Conservation (phyloP, 2,888 invertebrate genomes). For the Trichopria drosophilae region DNA sequence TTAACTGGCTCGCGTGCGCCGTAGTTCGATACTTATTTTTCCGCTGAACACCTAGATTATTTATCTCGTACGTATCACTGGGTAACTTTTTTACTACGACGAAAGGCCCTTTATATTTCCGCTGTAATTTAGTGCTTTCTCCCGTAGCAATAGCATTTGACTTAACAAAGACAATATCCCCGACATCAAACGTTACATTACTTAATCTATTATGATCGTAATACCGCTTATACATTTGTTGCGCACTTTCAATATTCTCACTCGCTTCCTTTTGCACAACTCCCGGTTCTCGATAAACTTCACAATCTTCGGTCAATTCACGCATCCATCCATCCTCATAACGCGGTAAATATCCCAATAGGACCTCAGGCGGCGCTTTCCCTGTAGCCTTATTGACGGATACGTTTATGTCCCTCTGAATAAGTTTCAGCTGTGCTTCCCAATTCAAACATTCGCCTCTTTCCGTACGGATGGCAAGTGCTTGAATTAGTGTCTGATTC, state of each 20-base stretch:
- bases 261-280: slow-evolving; percentile 6
- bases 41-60: no score
- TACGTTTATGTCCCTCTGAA: no score
- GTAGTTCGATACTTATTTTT: no score
- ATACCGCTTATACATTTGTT: slow-evolving; percentile 18
- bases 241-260: slow-evolving; percentile 22
- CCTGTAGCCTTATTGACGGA: no score
- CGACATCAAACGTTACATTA: slow-evolving; percentile 21
- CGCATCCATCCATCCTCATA: background rate
- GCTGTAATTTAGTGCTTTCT: slow-evolving; percentile 17
- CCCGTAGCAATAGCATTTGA: slow-evolving; percentile 14
- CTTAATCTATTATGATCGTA: slow-evolving; percentile 16
- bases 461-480: no score
- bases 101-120: slow-evolving; percentile 13
- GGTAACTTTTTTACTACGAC: slow-evolving; percentile 4
- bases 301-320: slow-evolving; percentile 9
- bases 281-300: slow-evolving; percentile 15
- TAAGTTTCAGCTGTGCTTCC: no score
- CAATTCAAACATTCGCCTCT: no score
- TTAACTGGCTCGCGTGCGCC: slow-evolving; percentile 14
- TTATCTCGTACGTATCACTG: slow-evolving; percentile 4
- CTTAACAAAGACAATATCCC: slow-evolving; percentile 24
- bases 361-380: slow-evolving; percentile 22
- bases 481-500: no score
- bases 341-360: slow-evolving; percentile 20